phyloP scores from a whole-genome alignment of 2,797 vertebrate genomes.

The Otus scops region DNA sequence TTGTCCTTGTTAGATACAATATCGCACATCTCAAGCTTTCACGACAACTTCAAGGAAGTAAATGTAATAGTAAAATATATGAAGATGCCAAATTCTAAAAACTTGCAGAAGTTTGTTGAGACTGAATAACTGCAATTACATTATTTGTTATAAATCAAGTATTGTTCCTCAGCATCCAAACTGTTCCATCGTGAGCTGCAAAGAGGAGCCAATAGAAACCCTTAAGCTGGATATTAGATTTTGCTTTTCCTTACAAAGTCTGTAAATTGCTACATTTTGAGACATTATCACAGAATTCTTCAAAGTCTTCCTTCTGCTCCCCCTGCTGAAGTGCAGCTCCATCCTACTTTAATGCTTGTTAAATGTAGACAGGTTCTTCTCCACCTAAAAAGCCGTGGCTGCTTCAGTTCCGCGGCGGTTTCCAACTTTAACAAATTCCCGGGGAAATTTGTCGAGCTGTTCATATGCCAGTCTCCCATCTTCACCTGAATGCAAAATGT shows the following conservation, averaged over 20 bases:
- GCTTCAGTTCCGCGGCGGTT: constrained; percentile 82
- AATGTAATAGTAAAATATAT: neutral
- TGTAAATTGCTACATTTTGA: constrained; percentile 6
- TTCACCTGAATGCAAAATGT: constrained; percentile 80
- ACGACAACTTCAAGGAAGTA: constrained; percentile 26
- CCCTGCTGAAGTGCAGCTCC: constrained; percentile 12
- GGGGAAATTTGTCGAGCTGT: constrained; percentile 88
- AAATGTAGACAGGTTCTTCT: neutral
- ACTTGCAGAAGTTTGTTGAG: neutral
- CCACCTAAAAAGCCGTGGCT: constrained; percentile 88
- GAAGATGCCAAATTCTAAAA: constrained; percentile 47
- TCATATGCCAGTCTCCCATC: constrained; percentile 93
- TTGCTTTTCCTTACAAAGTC: neutral
- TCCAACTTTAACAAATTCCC: constrained; percentile 83
- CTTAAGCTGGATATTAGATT: neutral
- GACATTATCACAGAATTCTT: neutral
- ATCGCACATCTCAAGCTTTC: neutral
- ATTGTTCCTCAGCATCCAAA: neutral
- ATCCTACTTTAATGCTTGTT: neutral
- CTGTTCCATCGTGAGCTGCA: constrained; percentile 31
- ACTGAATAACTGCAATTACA: neutral
- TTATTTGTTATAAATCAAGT: neutral
- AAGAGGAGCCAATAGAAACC: neutral
- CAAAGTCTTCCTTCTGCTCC: neutral
- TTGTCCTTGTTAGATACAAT: neutral